These are phyloP conservation scores for Synanthedon vespiformis DNA, from an alignment of 2,888 invertebrate species.

Conservation along the genomic window DNA sequence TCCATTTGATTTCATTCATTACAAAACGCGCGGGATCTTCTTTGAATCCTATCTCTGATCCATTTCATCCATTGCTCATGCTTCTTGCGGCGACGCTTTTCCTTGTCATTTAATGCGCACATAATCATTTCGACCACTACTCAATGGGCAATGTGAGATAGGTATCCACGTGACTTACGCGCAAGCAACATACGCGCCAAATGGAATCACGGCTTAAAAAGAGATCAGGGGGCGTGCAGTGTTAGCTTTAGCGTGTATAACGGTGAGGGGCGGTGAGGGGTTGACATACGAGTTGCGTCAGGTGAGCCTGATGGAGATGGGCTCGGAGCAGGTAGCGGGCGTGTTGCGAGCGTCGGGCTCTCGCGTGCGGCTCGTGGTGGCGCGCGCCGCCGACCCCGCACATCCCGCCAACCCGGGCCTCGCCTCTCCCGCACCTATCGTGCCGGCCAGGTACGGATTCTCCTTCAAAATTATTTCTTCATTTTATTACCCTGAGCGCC, in stretches of 20 bases:
- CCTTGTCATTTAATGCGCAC: too few species aligned
- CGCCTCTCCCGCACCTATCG: constrained; percentile 70
- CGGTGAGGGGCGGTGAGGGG: not conserved
- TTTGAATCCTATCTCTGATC: too few species aligned
- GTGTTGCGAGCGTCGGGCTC: constrained; percentile 95
- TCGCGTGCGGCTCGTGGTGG: constrained; percentile 94
- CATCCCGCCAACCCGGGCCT: constrained; percentile 27
- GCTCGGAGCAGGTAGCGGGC: constrained; percentile 96
- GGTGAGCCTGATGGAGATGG: constrained; percentile 90
- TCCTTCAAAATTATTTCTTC: not conserved
- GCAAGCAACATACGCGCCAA: too few species aligned
- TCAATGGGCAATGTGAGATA: too few species aligned
- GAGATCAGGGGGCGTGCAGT: not conserved
- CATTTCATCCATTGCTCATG: too few species aligned
- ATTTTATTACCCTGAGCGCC: too few species aligned
- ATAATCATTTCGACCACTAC: too few species aligned
- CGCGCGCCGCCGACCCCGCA: constrained; percentile 88
- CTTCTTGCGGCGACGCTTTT: too few species aligned
- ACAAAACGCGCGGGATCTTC: too few species aligned
- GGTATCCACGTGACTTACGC: too few species aligned
- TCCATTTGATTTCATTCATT: too few species aligned
- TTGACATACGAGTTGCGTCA: constrained; percentile 9
- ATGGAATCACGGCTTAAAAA: too few species aligned
- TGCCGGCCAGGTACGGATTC: constrained; percentile 69
- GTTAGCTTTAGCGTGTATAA: not conserved